phyloP scores from a whole-genome alignment of 2,113 vertebrate species.

The Pongo abelii region DNA sequence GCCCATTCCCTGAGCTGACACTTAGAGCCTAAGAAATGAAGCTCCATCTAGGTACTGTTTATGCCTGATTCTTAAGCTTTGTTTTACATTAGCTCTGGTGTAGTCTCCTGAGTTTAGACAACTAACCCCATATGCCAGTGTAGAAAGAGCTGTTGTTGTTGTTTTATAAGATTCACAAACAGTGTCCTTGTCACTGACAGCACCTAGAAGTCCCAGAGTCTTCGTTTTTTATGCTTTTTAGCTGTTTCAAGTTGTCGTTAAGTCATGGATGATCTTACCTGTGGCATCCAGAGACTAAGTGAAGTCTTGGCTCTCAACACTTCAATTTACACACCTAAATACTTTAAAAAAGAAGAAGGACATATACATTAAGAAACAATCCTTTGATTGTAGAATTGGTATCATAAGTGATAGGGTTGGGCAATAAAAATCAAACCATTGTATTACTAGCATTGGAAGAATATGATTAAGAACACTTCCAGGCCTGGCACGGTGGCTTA shows the following conservation, averaged over 20 bases:
- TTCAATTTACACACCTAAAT: neutral
- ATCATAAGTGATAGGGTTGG: neutral
- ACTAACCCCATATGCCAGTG: neutral
- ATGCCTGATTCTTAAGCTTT: neutral
- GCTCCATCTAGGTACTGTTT: neutral
- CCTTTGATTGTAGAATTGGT: neutral
- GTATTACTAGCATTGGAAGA: neutral
- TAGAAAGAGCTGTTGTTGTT: neutral
- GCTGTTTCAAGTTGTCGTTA: neutral
- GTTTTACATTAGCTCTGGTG: neutral
- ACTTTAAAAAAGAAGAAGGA: neutral
- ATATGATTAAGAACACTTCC: neutral
- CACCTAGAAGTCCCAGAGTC: neutral
- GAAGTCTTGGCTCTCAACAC: conserved; percentile 8
- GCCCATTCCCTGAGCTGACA: neutral
- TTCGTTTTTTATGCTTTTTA: neutral
- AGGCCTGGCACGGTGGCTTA: too few relatives aligned
- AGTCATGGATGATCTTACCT: neutral
- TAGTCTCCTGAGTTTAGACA: neutral
- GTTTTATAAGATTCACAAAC: neutral
- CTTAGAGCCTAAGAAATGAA: neutral
- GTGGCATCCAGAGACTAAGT: neutral
- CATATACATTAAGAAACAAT: neutral
- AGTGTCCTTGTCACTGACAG: neutral
- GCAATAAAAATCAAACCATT: neutral